These are phyloP conservation scores for Passerculus sandwichensis DNA, from an alignment of 2,797 vertebrate species.

Conservation along the genomic window DNA sequence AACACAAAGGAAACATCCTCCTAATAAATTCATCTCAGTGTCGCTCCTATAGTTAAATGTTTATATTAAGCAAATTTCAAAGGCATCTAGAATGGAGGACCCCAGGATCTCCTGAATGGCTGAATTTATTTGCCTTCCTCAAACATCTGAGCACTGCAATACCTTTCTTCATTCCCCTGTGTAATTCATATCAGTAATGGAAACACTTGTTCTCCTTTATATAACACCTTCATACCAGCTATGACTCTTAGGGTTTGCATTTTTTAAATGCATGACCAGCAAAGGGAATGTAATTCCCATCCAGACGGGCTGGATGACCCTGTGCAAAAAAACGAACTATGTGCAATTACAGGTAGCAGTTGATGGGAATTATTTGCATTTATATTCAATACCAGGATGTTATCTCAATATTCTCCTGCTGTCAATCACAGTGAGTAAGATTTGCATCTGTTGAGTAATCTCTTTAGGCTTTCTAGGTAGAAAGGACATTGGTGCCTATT, in stretches of 20 bases:
- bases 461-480: slow-evolving; percentile 6
- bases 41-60: background rate
- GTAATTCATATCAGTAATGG: slow-evolving; percentile 23
- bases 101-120: background rate
- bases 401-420: background rate
- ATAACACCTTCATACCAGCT: background rate
- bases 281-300: slow-evolving; percentile 21
- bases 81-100: background rate
- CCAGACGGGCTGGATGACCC: background rate
- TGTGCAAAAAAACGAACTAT: background rate
- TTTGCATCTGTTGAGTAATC: slow-evolving; percentile 24
- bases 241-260: background rate
- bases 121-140: slow-evolving; percentile 42
- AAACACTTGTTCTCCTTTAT: slow-evolving; percentile 37
- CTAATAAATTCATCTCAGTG: background rate
- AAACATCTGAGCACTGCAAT: background rate
- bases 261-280: background rate
- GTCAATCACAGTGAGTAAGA: background rate
- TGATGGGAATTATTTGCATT: background rate
- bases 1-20: background rate
- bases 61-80: slow-evolving; percentile 1
- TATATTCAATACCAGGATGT: background rate
- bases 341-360: background rate
- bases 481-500: slow-evolving; percentile 41
- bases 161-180: background rate